A percentile compares a stretch with the other conserved stretches of the same genome.
These are phyloP conservation scores for Calonectris borealis DNA, from an alignment of 2,113 vertebrate genomes.

Conservation along the genomic window DNA sequence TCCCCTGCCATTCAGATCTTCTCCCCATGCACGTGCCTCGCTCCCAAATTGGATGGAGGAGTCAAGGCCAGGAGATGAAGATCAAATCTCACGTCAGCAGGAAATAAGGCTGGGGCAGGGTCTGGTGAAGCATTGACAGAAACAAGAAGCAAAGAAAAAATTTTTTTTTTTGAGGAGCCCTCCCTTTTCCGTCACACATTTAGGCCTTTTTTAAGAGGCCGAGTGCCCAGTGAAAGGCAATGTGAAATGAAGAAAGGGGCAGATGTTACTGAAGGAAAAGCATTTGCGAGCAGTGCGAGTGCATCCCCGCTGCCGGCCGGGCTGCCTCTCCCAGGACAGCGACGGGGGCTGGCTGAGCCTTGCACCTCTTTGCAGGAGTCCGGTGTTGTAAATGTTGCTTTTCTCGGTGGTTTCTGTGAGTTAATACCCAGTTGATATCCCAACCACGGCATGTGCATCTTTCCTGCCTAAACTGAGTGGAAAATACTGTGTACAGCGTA, in stretches of 20 bases:
- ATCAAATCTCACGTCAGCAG: background rate
- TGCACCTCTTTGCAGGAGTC: background rate
- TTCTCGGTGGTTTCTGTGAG: background rate
- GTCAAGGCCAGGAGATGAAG: background rate
- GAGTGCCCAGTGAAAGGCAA: background rate
- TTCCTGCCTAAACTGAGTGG: background rate
- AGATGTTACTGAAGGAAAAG: background rate
- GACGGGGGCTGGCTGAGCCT: background rate
- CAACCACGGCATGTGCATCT: background rate
- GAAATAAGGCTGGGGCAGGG: background rate
- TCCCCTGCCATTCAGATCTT: background rate
- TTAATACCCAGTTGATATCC: background rate
- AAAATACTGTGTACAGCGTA: background rate
- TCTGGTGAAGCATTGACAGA: background rate
- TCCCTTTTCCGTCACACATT: background rate
- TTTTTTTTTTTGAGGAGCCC: background rate
- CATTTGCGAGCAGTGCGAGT: background rate
- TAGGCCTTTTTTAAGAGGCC: background rate
- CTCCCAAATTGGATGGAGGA: background rate
- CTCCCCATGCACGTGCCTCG: background rate
- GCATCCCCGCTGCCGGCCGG: background rate
- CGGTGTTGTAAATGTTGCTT: background rate
- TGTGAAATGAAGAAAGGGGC: background rate
- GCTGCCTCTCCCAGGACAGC: background rate
- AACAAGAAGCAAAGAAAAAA: background rate